phyloP scores from a whole-genome alignment of 1,140 invertebrate species.

The Gryllus bimaculatus region DNA sequence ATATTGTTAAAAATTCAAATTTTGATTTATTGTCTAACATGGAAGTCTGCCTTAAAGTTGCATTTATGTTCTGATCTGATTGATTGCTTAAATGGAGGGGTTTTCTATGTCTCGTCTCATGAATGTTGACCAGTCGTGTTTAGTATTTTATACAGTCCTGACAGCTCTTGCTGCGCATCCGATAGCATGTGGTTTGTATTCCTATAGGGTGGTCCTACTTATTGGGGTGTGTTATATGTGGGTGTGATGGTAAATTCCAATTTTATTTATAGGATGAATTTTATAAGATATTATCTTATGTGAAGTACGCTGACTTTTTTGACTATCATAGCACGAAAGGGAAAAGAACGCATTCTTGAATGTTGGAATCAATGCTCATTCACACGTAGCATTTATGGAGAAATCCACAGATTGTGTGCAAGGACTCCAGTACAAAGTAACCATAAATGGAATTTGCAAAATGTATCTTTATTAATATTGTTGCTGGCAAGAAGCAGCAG shows the following conservation, averaged over 20 bases:
- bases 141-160: background rate
- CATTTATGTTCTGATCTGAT: background rate
- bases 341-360: background rate
- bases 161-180: background rate
- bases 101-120: background rate
- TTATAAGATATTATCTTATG: background rate
- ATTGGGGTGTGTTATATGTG: background rate
- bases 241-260: background rate
- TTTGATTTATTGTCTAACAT: too few relatives aligned
- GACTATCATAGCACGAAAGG: too few relatives aligned
- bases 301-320: background rate
- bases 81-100: background rate
- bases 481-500: background rate
- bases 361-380: background rate
- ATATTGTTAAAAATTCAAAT: background rate
- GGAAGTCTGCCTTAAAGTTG: background rate
- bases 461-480: background rate
- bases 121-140: background rate
- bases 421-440: background rate
- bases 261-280: background rate
- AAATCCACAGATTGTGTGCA: background rate
- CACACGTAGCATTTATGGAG: background rate
- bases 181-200: background rate
- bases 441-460: background rate
- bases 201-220: background rate